Evolutionary conservation across 2,113 vertebrate species (phyloP), one percentile per base, ranked within the genome.

Genomic region (Pollachius pollachius): DNA sequence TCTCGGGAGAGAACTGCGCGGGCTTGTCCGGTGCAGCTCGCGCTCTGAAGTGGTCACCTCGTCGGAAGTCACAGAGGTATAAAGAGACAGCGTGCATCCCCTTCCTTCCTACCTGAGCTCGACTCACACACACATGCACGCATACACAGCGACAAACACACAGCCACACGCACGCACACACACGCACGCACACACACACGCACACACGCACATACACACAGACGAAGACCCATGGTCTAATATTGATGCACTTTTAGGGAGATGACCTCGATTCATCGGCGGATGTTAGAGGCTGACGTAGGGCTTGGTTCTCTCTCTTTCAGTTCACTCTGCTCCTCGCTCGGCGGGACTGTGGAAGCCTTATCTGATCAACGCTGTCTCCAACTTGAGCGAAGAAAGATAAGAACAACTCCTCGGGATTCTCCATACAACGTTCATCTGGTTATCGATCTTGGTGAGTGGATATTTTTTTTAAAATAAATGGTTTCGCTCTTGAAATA

Each of bases 381-480:
- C 83, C 87, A 91, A 91, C 87, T 91, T 91, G 89, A 84, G 71
- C 17, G 81, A 86, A 84, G 85, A 88, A 89, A 89, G 87, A 86
- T 63, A 65, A 8, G 86, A 80, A 87, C 8, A 89, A 88, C 88
- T 91, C 89, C 87, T 87, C 81, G 81, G 89, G 84, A 91, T 91
- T 91, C 88, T 91, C 89, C 88, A 77, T 79, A 84, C 85, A 81
- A 63, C 82, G 81, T 67, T 81, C 81, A 79, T 71, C 76, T 52
- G 56, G 80, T 73, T 61, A 61, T 70, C 76, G 72, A 15, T 80
- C 81, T 64, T 69, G 88, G 89, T 91, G 75, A 89, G 89, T 64
- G 34, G 7, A 16, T n/a, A 3, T 13, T 57, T 23, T 61, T 19
- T 61, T 34, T 34, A 64, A 15, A 15, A 23, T 13, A 48, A 12